Evolutionary conservation across 2,888 invertebrate genomes (phyloP).

Genomic region (Pseudococcus longispinus): DNA sequence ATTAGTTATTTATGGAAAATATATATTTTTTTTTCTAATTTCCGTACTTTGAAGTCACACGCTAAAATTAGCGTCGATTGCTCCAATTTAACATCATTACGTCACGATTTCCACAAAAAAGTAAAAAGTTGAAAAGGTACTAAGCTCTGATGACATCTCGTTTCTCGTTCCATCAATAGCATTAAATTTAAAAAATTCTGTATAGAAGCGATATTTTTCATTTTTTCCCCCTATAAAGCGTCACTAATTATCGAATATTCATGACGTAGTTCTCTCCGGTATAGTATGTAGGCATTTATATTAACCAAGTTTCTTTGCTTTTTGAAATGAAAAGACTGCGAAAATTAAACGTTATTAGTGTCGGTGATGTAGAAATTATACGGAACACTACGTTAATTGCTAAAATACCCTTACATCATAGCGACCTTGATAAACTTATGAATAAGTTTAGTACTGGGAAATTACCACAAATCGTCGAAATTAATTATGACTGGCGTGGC

Average conservation of each 20-base stretch:
- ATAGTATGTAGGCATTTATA: neutral
- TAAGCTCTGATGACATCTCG: no score
- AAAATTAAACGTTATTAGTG: slow-evolving; percentile 4
- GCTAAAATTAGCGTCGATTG: no score
- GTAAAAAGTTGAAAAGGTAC: no score
- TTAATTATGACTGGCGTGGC: neutral
- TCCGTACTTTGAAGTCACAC: no score
- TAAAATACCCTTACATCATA: neutral
- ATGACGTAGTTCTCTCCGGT: neutral
- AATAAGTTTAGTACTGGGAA: neutral
- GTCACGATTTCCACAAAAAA: no score
- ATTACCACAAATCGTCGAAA: slow-evolving; percentile 26
- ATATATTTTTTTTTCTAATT: no score
- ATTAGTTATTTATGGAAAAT: no score
- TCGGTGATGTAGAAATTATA: neutral
- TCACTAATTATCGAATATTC: neutral
- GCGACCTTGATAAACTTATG: slow-evolving; percentile 15
- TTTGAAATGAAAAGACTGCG: neutral
- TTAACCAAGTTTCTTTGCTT: neutral
- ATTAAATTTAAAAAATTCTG: neutral
- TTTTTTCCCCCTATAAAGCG: neutral
- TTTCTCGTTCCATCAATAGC: neutral
- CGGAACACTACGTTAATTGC: slow-evolving; percentile 2
- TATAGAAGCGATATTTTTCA: neutral
- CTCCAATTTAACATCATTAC: no score